Evolutionary conservation across 2,113 vertebrate genomes (phyloP), one percentile per base, ranked within the genome.

Genomic region (Onychorhynchus coronatus): DNA sequence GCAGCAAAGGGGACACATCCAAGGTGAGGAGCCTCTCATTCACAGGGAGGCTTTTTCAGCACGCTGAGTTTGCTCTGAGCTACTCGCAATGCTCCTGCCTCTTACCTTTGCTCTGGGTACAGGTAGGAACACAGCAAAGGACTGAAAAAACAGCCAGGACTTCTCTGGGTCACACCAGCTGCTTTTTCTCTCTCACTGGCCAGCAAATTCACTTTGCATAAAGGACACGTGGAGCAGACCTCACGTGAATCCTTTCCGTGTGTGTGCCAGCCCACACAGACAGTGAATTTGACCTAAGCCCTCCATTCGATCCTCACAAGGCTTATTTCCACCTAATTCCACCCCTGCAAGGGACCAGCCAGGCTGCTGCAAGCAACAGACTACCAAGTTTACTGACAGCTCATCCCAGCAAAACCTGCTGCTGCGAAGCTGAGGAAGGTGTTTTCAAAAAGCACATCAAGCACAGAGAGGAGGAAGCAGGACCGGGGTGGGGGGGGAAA

Each of bases 401-500:
- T 88, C 42, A n/a, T 12, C 61, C 70, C 53, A 62, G 27, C 3
- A 3, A 35, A 50, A 59, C 19, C 41, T 30, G 53, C 62, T 56
- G 73, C 76, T 56, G n/a, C 15, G 23, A 80, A 93, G 46, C 23
- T 5, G 7, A 58, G 67, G 39, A 41, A 65, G 14, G 18, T 42
- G 23, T 47, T 68, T 55, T 35, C 33, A 44, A 56, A 56, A 84
- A 91, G 55, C 58, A 20, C 35, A 46, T 49, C 58, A 74, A 72
- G 53, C 76, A 62, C 49, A 22, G 63, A 28, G 44, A 74, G 22
- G 41, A 79, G 25, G 5, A 66, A 47, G 5, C 3, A 8, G 37
- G 35, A 78, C 49, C 9, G 8, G 1, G 5, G 37, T 3, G 1
- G 10, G n/a, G n/a, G n/a, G n/a, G n/a, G n/a, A n/a, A n/a, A n/a